phyloP scores from a whole-genome alignment of 2,113 vertebrate genomes.

The Morone chrysops region DNA sequence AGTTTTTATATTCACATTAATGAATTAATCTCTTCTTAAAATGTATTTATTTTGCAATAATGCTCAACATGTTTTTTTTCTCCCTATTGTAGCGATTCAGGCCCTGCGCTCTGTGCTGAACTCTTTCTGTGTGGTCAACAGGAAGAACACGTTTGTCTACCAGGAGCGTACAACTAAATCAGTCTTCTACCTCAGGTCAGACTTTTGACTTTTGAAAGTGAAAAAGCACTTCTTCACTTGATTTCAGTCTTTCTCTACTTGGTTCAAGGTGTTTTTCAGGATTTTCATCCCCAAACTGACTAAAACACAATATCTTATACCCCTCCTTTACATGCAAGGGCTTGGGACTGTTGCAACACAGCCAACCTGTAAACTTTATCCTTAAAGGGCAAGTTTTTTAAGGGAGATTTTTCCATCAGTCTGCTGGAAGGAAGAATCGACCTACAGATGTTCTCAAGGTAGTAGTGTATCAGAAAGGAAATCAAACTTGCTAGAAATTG shows the following conservation, averaged over 20 bases:
- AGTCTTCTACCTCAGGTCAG: constrained; percentile 93
- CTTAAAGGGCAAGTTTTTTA: not conserved
- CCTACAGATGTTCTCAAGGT: constrained; percentile 13
- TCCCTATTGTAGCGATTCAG: constrained; percentile 89
- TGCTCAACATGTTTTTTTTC: constrained; percentile 7
- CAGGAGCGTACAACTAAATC: constrained; percentile 96
- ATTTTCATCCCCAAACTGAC: not conserved
- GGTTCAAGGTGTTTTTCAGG: not conserved
- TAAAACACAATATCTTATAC: not conserved
- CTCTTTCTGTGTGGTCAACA: constrained; percentile 96
- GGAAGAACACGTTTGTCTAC: constrained; percentile 99
- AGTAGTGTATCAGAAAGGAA: not conserved
- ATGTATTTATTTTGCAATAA: not conserved
- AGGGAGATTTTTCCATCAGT: constrained; percentile 10
- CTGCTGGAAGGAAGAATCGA: not conserved
- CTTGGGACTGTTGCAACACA: not conserved
- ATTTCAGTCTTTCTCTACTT: not conserved
- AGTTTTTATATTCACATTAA: no score
- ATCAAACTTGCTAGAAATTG: constrained; percentile 20
- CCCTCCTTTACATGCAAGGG: not conserved
- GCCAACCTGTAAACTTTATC: not conserved
- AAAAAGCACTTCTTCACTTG: not conserved
- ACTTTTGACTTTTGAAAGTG: not conserved
- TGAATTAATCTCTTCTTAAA: not conserved
- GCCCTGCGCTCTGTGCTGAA: constrained; percentile 95